These are phyloP conservation scores for Phylloscopus trochilus DNA, from an alignment of 2,113 vertebrate genomes.

Conservation along the genomic window DNA sequence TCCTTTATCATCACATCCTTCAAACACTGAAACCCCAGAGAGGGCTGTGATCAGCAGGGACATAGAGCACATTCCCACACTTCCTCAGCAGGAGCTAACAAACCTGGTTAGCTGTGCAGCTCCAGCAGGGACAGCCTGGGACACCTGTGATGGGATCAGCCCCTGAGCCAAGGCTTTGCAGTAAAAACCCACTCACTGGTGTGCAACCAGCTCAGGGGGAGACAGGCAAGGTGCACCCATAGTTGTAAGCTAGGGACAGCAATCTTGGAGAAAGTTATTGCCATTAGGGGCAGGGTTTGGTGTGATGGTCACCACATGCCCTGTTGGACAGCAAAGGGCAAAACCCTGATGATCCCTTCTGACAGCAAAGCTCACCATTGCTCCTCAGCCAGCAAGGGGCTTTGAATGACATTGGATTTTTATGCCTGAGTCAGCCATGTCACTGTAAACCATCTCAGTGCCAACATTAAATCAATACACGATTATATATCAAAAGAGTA, in stretches of 20 bases:
- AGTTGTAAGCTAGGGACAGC: background rate
- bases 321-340: background rate
- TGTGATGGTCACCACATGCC: background rate
- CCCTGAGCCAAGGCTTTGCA: background rate
- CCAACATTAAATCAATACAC: background rate
- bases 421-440: background rate
- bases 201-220: background rate
- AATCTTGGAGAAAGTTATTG: background rate
- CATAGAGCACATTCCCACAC: fast-evolving
- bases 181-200: background rate
- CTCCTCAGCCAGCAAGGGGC: background rate
- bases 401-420: background rate
- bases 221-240: fast-evolving
- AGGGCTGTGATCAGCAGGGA: background rate
- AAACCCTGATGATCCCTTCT: background rate
- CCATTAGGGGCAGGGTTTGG: background rate
- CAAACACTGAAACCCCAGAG: background rate
- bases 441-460: background rate
- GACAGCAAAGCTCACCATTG: background rate
- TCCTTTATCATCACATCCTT: background rate
- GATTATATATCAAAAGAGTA: background rate
- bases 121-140: background rate
- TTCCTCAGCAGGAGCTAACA: background rate
- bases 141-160: background rate
- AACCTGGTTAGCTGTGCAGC: background rate